Conservation (phyloP, 2,888 invertebrate genomes). For the Muschampia plurimacula region DNA sequence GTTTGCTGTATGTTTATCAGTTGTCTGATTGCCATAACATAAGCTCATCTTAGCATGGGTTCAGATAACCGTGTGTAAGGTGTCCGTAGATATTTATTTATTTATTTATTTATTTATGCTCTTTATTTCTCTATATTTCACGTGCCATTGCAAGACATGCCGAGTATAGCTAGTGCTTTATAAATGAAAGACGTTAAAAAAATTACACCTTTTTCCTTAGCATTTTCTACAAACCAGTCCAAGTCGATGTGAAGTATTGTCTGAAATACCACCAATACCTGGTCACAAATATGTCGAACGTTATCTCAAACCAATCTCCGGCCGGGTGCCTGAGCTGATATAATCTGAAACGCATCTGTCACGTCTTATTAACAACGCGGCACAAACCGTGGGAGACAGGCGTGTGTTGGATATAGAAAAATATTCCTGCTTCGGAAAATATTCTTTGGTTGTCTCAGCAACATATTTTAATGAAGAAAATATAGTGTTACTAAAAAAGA, state of each 20-base stretch:
- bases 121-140: too few species aligned
- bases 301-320: constrained; percentile 52
- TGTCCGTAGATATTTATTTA: too few species aligned
- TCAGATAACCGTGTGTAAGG: too few species aligned
- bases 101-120: too few species aligned
- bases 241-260: not conserved
- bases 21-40: too few species aligned
- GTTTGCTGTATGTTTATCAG: too few species aligned
- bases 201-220: not conserved
- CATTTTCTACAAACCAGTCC: not conserved
- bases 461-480: not conserved
- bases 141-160: too few species aligned
- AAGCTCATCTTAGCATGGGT: too few species aligned
- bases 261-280: constrained; percentile 20
- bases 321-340: constrained; percentile 37
- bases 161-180: too few species aligned
- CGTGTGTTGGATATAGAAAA: constrained; percentile 8
- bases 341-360: constrained; percentile 52
- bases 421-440: not conserved
- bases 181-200: too few species aligned
- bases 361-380: constrained; percentile 47
- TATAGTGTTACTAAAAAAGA: not conserved
- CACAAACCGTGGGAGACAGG: constrained; percentile 38
- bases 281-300: constrained; percentile 50
- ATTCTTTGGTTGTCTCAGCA: not conserved